Conservation (phyloP, 2,797 vertebrate species). For the Ctenopoma kingsleyae region DNA sequence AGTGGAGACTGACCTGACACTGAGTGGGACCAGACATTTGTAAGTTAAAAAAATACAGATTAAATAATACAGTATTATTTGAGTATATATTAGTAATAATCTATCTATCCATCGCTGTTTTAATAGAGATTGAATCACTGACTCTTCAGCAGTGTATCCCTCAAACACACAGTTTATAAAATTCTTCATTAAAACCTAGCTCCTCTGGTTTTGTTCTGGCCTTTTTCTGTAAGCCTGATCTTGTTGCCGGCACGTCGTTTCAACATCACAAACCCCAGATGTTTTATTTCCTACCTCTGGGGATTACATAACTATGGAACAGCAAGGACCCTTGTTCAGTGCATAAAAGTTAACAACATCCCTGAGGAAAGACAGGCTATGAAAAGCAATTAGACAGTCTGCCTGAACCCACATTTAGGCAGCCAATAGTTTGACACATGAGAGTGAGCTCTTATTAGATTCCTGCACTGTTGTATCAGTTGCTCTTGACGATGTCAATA, state of each 20-base stretch:
- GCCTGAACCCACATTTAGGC: slow-evolving; percentile 57
- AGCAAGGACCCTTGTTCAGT: slow-evolving; percentile 55
- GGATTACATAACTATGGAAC: slow-evolving; percentile 61
- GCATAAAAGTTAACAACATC: slow-evolving; percentile 71
- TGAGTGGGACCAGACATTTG: slow-evolving; percentile 17
- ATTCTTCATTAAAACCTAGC: slow-evolving; percentile 32
- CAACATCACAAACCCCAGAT: slow-evolving; percentile 52
- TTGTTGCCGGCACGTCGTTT: slow-evolving; percentile 36
- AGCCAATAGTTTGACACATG: slow-evolving; percentile 67
- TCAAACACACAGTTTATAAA: slow-evolving; percentile 3
- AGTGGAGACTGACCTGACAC: slow-evolving; percentile 42
- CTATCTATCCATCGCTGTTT: not conserved
- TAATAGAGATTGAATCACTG: slow-evolving; percentile 7
- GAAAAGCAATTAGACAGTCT: slow-evolving; percentile 75
- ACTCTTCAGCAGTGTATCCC: not conserved
- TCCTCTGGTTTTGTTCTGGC: slow-evolving; percentile 37
- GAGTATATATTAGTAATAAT: slow-evolving; percentile 9
- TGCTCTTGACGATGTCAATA: slow-evolving; percentile 60
- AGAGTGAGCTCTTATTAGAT: slow-evolving; percentile 68
- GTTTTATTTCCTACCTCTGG: slow-evolving; percentile 50
- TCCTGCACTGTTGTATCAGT: slow-evolving; percentile 48
- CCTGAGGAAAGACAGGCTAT: slow-evolving; percentile 59
- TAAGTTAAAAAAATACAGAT: not conserved
- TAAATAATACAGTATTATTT: not conserved
- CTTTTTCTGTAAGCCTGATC: slow-evolving; percentile 6